These are phyloP conservation scores for Pelecanus crispus DNA, from an alignment of 2,113 vertebrate species.

Conservation along the genomic window DNA sequence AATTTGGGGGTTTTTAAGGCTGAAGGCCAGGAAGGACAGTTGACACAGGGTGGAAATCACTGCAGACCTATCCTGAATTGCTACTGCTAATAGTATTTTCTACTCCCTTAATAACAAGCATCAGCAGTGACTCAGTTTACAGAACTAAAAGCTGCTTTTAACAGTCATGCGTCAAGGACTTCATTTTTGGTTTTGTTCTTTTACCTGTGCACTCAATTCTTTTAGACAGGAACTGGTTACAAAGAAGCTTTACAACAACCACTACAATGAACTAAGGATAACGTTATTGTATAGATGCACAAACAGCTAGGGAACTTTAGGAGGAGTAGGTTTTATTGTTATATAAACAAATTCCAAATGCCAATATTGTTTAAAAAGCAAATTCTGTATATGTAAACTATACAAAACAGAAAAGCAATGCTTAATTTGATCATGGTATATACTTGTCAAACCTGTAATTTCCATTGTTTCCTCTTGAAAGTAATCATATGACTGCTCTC, in stretches of 20 bases:
- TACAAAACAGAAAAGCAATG: not conserved
- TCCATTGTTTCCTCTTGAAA: not conserved
- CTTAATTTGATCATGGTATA: not conserved
- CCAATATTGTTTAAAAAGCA: not conserved
- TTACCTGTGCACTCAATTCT: not conserved
- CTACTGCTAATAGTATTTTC: not conserved
- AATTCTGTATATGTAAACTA: not conserved
- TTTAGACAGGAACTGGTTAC: not conserved
- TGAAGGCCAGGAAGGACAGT: not conserved
- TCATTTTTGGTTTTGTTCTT: not conserved
- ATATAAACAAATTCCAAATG: not conserved
- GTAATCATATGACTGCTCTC: not conserved
- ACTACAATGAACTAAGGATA: accelerated
- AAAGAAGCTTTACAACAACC: not conserved
- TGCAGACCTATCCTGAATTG: not conserved
- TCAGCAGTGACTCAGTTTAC: not conserved
- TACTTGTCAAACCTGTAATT: not conserved
- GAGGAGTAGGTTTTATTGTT: not conserved
- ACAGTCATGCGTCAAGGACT: not conserved
- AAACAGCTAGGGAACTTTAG: not conserved
- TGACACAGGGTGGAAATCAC: not conserved
- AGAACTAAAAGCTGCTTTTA: not conserved
- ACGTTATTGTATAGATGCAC: not conserved
- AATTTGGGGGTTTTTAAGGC: not conserved
- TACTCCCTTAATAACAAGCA: not conserved